Percentiles rank a stretch among this genome's conserved stretches.
These are phyloP conservation scores for Nomada ruficornis DNA, from an alignment of 2,888 invertebrate species.

Conservation along the genomic window DNA sequence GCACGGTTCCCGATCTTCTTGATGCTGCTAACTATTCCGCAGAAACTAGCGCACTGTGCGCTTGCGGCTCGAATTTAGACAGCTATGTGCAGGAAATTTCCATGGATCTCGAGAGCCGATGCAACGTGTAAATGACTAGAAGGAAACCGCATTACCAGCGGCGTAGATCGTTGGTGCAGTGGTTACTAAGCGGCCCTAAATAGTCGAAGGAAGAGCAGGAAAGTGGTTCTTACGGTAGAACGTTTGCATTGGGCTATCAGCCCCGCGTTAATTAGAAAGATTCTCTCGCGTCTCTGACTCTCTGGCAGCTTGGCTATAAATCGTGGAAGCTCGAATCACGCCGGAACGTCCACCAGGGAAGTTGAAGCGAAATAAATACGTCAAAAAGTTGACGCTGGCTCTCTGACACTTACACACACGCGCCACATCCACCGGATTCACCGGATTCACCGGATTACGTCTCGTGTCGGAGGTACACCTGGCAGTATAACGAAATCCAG, in stretches of 20 bases:
- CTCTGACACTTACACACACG: not conserved
- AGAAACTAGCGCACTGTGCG: not conserved
- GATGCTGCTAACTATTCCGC: not conserved
- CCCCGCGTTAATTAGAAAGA: slow-evolving; percentile 1
- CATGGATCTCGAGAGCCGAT: slow-evolving; percentile 16
- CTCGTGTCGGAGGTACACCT: slow-evolving; percentile 11
- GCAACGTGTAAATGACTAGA: slow-evolving; percentile 23
- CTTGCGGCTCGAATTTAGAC: slow-evolving; percentile 9
- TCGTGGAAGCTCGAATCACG: not conserved
- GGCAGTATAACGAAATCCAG: slow-evolving; percentile 27
- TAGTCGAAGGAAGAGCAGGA: not conserved
- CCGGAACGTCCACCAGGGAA: slow-evolving; percentile 1
- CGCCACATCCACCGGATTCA: not conserved
- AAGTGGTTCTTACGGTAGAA: slow-evolving; percentile 5
- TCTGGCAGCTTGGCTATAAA: slow-evolving; percentile 5
- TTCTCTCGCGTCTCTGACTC: not conserved
- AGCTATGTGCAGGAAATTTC: slow-evolving; percentile 1
- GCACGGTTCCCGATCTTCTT: not conserved
- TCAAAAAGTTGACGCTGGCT: slow-evolving; percentile 11
- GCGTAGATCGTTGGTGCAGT: slow-evolving; percentile 1
- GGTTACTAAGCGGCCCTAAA: slow-evolving; percentile 22
- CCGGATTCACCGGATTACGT: slow-evolving; percentile 15
- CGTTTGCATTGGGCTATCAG: slow-evolving; percentile 6
- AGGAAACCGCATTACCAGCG: slow-evolving; percentile 5
- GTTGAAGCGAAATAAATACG: slow-evolving; percentile 35